Base-by-base conservation (phyloP, 64 coral and sea anemone genomes). In the Cladopsammia gracilis region DNA sequence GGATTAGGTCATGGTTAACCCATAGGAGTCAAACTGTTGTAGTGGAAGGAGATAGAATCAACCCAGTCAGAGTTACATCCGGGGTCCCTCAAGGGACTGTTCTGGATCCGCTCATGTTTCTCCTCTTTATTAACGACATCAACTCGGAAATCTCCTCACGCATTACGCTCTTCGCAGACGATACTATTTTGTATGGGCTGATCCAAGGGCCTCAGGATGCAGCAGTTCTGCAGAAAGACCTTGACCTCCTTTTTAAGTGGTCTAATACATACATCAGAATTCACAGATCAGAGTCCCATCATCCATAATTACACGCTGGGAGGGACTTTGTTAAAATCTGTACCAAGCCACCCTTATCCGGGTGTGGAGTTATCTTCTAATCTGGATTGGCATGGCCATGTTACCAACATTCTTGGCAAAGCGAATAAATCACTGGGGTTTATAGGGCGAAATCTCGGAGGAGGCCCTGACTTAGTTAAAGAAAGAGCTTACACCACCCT, bases 111-210 rank as follows among this genome's bases (percentile, higher is more conserved):
- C 78, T 82, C 15, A 59, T 82, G 12, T 82, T 82, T 50, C 25
- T 82, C 23, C 60, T 82, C 26, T 82, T 58, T 59, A 58, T 82
- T 46, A 76, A 82, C 20, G 78, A 82, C 26, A 82, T 82, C 57
- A 50, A 50, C 26, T 50, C 26, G 7, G 34, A 82, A 25, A 51
- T 82, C 5, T 58, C 78, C 42, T 59, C 78, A 59, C 26, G 57
- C 4, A 24, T 82, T 34, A 22, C 7, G 23, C 10, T 82, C 19
- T 82, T 82, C 57, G 78, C 78, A 24, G 78, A 82, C 57, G 78
- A 62, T 13, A 60, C 51, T 11, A 50, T 58, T n/a, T 18, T 82
- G 16, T 82, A 82, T 26, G 60, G 78, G 60, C 20, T 58, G 13
- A 59, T 82, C 13, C 53, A 51, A 14, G n/a, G 23, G 26, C 23